These are phyloP conservation scores for rabbit (Oryctolagus cuniculus) DNA, from an alignment of 2,113 vertebrate genomes.

Conservation along the genomic window mOryCun1.1 NC_091439.1:70688001-70688500, in stretches of 20 bases:
- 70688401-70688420: constrained; percentile 43
- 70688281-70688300: constrained; percentile 55
- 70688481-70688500: not conserved
- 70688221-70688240: constrained; percentile 29
- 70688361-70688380: not conserved
- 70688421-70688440: constrained; percentile 56
- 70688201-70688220: constrained; percentile 49
- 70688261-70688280: constrained; percentile 68
- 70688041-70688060: not conserved
- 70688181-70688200: constrained; percentile 44
- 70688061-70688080: not conserved
- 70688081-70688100: not conserved
- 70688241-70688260: constrained; percentile 57
- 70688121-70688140: not conserved
- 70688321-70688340: not conserved
- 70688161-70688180: not conserved
- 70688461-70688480: constrained; percentile 63
- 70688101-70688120: not conserved
- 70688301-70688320: constrained; percentile 29
- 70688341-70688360: not conserved
- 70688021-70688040: not conserved
- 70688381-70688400: constrained; percentile 31
- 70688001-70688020: not conserved
- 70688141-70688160: not conserved
- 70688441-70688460: constrained; percentile 74